These are phyloP conservation scores for Nerophis ophidion DNA, from an alignment of 2,113 vertebrate species.

Conservation along the genomic window DNA sequence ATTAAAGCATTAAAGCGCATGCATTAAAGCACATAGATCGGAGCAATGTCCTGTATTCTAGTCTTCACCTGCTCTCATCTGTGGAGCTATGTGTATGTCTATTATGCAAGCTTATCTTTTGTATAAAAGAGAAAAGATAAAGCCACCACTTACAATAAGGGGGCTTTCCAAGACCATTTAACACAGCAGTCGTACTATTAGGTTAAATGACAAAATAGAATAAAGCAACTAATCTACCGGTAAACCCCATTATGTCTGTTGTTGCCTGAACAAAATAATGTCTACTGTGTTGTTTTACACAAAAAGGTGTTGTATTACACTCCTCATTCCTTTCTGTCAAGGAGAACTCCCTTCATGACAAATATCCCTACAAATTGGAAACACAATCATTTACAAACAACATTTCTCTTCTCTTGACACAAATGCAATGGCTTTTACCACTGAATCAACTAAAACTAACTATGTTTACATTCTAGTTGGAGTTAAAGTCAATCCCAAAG, in stretches of 20 bases:
- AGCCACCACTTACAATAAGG: background rate
- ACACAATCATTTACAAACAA: conserved; percentile 8
- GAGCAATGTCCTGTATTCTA: no score
- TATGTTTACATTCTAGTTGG: conserved; percentile 63
- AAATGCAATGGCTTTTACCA: background rate
- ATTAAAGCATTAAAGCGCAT: no score
- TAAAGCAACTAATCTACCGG: background rate
- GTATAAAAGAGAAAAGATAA: background rate
- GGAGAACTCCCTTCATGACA: conserved; percentile 2
- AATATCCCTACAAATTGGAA: conserved; percentile 3
- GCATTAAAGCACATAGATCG: no score
- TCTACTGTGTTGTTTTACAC: background rate
- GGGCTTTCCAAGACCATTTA: background rate
- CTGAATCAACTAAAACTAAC: background rate
- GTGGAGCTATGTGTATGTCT: no score
- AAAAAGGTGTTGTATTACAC: background rate
- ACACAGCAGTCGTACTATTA: background rate
- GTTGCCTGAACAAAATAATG: conserved; percentile 11
- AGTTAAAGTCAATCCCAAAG: conserved; percentile 72
- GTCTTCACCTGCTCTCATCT: no score
- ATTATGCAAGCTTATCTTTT: no score
- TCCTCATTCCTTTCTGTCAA: background rate
- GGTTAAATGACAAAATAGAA: background rate
- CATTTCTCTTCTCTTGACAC: background rate
- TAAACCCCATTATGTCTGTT: background rate